Evolutionary conservation across 2,797 vertebrate species (phyloP), one percentile per base, ranked within the genome.

Genomic region (Mico argentatus): DNA sequence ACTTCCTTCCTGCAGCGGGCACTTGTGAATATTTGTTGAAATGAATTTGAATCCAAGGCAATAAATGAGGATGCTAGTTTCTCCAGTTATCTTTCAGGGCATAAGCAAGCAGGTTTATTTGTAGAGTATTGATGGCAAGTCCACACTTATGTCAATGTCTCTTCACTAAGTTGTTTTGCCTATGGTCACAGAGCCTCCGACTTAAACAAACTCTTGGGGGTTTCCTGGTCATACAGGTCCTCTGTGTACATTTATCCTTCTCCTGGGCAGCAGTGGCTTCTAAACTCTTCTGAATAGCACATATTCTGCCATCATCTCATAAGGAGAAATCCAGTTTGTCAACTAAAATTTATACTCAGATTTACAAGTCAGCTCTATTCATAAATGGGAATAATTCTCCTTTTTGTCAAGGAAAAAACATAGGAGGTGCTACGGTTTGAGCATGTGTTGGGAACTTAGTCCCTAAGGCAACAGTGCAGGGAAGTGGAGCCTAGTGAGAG

Each of bases 291-390:
- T 72, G 46, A 92, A 90, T 72, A 50, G 20, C 7, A 72, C 5
- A 22, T 24, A 76, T 30, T 72, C 19, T n/a, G 70, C 85, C 50
- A 52, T 2, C 2, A 59, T 87, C 33, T 61, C 41, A 48, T 36
- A 80, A 79, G 12, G 44, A 82, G 7, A 94, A 88, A 85, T 33
- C 12, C 4, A 88, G 12, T 90, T 70, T 55, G 30, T 52, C 55
- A 79, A 95, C 80, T 70, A 88, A 91, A 89, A 92, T 55, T 2
- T 46, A 50, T 7, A 44, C 13, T 88, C 19, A 36, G 13, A 70
- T 88, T 90, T 97, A 22, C 20, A 87, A 81, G 61, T 86, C 70
- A 91, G 39, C 90, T 91, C 14, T 59, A 85, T 22, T 88, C 30
- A 55, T 61, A 26, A 10, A n/a, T 91, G 30, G 82, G 11, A 95